Base-by-base conservation (phyloP, 2,113 vertebrate genomes). In the Zapus hudsonius region DNA sequence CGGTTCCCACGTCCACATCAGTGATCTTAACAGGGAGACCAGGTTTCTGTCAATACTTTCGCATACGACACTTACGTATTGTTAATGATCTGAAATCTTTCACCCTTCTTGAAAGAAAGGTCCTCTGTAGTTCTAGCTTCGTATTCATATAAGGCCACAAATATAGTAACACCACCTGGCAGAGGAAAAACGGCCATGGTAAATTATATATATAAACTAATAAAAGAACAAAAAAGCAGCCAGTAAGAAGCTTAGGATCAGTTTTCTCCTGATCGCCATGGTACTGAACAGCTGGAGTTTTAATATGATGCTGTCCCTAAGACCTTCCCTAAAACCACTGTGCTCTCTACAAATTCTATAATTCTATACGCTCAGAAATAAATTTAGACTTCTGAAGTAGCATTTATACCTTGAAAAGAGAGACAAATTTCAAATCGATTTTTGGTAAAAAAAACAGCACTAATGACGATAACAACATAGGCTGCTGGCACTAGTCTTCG, bases 121-220 rank as follows among this genome's bases (percentile, higher is more conserved):
- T 99, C 99, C 96, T 99, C 99, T 90, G 99, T 99, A 88, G 99
- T 99, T 98, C 99, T 98, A 96, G 99, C 99, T 99, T 99, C 99
- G 95, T 99, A 99, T 98, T 99, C 99, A 66, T 99, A 99, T 97
- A 99, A 99, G 98, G 99, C 99, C 98, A 99, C 99, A 97, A 99
- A 99, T 98, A 99, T 98, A 57, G 99, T 99, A 96, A 99, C 99
- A 59, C 99, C 99, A 96, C 99, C 99, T 99, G 93, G 87, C 92
- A 88, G 80, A 92, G 47, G 73, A 94, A 84, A 84, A 85, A 67
- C 7, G 3, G 67, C 0, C 20, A 89, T 63, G 20, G 66, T 93
- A 96, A 95, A 87, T 86, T 55, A 90, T 20, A 78, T 8, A 80
- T 29, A 59, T 38, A 70, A 79, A 70, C 59, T 73, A 75, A 91